phyloP scores from a whole-genome alignment of 2,797 vertebrate species.

The Diplodus puntazzo region DNA sequence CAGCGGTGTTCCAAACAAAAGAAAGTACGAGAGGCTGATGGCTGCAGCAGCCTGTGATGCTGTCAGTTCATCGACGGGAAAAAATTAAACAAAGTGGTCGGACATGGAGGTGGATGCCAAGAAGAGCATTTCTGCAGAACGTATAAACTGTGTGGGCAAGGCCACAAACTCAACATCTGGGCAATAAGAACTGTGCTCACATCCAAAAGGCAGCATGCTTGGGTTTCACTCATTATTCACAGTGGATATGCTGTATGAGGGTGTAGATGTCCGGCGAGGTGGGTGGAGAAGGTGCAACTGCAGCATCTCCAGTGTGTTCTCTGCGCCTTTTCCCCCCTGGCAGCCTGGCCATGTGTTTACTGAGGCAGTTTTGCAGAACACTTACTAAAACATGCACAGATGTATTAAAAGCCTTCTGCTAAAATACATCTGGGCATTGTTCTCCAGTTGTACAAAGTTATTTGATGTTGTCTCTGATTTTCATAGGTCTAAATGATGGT shows the following conservation, averaged over 20 bases:
- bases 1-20: background rate
- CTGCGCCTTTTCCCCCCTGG: background rate
- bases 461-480: background rate
- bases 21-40: background rate
- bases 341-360: background rate
- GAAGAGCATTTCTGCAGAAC: background rate
- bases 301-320: background rate
- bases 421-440: background rate
- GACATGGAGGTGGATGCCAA: background rate
- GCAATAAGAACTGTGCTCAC: background rate
- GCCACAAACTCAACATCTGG: background rate
- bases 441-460: background rate
- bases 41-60: background rate
- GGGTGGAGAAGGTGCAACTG: background rate
- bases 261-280: background rate
- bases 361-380: background rate
- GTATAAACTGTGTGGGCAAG: background rate
- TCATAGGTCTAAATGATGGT: background rate
- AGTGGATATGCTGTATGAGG: too few relatives aligned
- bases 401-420: background rate
- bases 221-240: background rate
- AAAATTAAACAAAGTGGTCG: conserved; percentile 9
- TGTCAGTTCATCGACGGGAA: conserved; percentile 8
- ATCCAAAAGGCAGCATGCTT: background rate
- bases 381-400: background rate